Conservation (phyloP, 2,888 invertebrate species). For the Ophonus ardosiacus region DNA sequence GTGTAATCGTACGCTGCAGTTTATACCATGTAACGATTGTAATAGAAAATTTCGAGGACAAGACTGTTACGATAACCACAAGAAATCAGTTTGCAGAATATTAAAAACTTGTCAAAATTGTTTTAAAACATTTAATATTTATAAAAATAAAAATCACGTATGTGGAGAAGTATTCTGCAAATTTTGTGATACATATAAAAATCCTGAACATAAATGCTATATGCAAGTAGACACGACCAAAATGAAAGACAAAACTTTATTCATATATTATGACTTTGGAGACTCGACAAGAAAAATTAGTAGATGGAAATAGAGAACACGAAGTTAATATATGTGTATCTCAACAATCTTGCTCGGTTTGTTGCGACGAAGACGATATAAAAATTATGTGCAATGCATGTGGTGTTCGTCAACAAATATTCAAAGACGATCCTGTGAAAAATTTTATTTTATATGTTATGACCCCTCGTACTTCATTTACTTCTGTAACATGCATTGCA, state of each 20-base stretch:
- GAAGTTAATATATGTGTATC: too few species aligned
- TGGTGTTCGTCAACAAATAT: too few species aligned
- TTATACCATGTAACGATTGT: not conserved
- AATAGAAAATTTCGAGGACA: slow-evolving; percentile 28
- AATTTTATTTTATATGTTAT: too few species aligned
- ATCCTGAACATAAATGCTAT: too few species aligned
- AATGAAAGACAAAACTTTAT: not conserved
- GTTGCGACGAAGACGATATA: too few species aligned
- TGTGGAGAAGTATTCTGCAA: slow-evolving; percentile 17
- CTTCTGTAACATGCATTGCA: slow-evolving; percentile 2
- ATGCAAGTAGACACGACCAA: not conserved
- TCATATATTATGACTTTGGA: too few species aligned
- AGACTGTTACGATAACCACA: slow-evolving; percentile 22
- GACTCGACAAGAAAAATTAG: not conserved
- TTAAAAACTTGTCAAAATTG: not conserved
- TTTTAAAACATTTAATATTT: slow-evolving; percentile 4
- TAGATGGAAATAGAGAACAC: too few species aligned
- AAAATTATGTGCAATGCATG: too few species aligned
- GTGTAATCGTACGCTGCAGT: slow-evolving; percentile 36
- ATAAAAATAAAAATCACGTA: not conserved
- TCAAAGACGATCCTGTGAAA: too few species aligned
- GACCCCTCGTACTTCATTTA: slow-evolving; percentile 31
- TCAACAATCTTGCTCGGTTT: slow-evolving; percentile 27
- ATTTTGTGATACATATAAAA: not conserved
- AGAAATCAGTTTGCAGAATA: not conserved